Evolutionary conservation across 1,140 invertebrate species (phyloP), one percentile per base, ranked within the genome.

Genomic region (Conus ventricosus): DNA sequence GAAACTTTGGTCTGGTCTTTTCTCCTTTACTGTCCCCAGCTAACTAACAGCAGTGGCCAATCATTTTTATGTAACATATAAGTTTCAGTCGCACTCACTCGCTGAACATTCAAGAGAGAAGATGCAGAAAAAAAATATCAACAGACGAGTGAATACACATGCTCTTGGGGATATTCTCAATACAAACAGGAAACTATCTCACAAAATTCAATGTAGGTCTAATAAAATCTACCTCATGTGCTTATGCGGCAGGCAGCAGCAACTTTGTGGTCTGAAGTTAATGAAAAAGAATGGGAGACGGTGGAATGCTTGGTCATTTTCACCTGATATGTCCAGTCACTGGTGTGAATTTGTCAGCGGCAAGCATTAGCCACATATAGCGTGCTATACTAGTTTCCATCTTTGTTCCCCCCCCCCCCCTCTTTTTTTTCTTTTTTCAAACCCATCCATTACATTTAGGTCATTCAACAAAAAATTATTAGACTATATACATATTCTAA

Each of bases 291-390:
- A 71, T 71, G 67, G 67, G 23, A 71, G 67, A 71, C 17, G 13
- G 53, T 87, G 85, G 85, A 87, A 87, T 87, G 85, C 71, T 87
- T 87, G 75, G 85, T 87, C 71, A 25, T 80, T 87, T 87, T 87
- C 82, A 87, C 53, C 85, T 87, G 85, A 87, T 87, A 87, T 87
- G 85, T 87, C 85, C 75, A 71, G 57, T 87, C 71, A 54, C 71
- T 87, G 85, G 85, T 87, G 75, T 78, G 85, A 51, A 85, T 54
- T 63, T 63, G 10, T 63, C 55, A 27, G 82, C 20, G 57, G 57
- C 82, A 84, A 67, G 57, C 82, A 67, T 67, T 25, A 84, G 82
- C 82, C 82, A 84, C 82, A 84, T 25, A 13, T 54, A 81, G 80
- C 80, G 54, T 51, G 10, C 51, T 81, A 54, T 71, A 11, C 11